Base-by-base conservation (phyloP, 2,888 invertebrate genomes). In the Amaurobius ferox region DNA sequence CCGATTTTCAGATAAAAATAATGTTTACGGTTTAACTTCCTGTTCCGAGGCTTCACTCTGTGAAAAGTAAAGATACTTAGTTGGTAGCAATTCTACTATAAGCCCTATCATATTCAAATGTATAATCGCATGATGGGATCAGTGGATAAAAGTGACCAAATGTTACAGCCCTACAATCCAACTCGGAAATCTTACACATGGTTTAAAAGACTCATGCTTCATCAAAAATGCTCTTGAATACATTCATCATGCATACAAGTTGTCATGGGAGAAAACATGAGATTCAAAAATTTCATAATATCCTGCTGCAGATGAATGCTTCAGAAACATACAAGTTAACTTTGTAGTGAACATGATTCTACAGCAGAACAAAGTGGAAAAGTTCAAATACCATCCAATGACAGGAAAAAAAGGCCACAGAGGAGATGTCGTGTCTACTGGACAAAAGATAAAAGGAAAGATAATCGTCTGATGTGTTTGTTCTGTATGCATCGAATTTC, bases 21-120 rank as follows among this genome's bases (percentile, higher is more conserved):
- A 23, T 62, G 62, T 62, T 28, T 62, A 23, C 23, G 11, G 16
- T 62, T n/a, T 62, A 19, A 26, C 62, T 5, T 19, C 62, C 5
- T 6, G 26, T 5, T 62, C 16, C 16, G 16, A 7, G 6, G 26
- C 62, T 62, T 3, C 7, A 23, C 26, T 19, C 1, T 7, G 11
- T 7, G 62, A 62, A 19, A 62, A 62, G 23, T 13, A 5, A 7
- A 28, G 23, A 11, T 9, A 62, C 28, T 7, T 29, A 28, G 6
- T 3, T 62, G 26, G 62, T n/a, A 16, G 23, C 9, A 62, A 23
- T 23, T 11, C 16, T 19, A 19, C 7, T 55, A 23, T 16, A 55
- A 62, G 29, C 62, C 29, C 9, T 62, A 28, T 19, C 55, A 55
- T 55, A 55, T 55, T 55, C 19, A 62, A 23, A 62, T 28, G 62